These are phyloP conservation scores for Furnarius figulus DNA, from an alignment of 2,113 vertebrate species.

Conservation along the genomic window DNA sequence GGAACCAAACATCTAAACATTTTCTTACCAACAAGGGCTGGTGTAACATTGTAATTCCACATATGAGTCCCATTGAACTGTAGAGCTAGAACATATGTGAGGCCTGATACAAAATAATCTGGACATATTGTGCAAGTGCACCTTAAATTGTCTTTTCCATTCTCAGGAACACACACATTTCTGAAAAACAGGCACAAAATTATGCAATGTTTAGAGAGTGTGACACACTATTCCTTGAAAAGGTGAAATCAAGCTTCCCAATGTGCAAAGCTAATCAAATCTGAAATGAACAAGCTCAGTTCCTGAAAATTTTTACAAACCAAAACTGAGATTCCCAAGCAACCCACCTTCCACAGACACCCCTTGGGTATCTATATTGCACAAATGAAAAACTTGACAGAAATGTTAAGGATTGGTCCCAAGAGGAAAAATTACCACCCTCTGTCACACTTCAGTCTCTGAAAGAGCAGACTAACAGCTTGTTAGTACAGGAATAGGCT, in stretches of 20 bases:
- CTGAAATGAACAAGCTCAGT: neutral
- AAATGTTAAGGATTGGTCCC: neutral
- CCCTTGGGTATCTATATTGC: rapidly evolving
- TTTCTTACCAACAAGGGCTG: conserved; percentile 57
- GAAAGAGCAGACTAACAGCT: neutral
- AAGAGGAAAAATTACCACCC: neutral
- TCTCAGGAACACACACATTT: conserved; percentile 41
- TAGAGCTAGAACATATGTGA: conserved; percentile 30
- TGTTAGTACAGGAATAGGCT: neutral
- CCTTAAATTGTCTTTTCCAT: neutral
- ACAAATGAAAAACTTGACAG: neutral
- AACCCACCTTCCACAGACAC: neutral
- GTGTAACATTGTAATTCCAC: conserved; percentile 13
- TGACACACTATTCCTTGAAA: neutral
- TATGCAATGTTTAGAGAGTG: neutral
- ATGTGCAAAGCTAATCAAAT: neutral
- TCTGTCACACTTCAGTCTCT: neutral
- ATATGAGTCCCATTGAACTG: neutral
- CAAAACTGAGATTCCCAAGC: neutral
- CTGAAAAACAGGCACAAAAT: conserved; percentile 53
- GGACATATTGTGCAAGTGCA: conserved; percentile 52
- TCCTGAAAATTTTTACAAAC: neutral
- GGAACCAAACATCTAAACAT: neutral
- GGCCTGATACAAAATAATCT: rapidly evolving
- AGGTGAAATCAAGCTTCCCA: neutral